Conservation (phyloP, 2,888 invertebrate genomes). For the Autographa gamma region DNA sequence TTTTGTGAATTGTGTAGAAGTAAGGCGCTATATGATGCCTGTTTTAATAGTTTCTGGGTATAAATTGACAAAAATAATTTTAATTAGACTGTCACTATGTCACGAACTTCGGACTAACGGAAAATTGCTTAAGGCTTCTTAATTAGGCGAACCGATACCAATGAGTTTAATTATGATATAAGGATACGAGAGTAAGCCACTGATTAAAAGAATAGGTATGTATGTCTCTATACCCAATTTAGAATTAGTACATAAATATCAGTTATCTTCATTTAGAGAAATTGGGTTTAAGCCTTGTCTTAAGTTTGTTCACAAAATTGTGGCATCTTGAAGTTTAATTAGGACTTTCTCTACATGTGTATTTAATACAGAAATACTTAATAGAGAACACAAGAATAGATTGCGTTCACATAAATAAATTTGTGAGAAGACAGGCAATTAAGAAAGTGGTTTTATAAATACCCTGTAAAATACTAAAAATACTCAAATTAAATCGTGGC, state of each 20-base stretch:
- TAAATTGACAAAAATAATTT: slow-evolving; percentile 10
- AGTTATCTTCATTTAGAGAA: background rate
- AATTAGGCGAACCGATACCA: slow-evolving; percentile 24
- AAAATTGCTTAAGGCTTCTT: slow-evolving; percentile 36
- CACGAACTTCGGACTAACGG: slow-evolving; percentile 27
- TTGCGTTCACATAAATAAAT: slow-evolving; percentile 2
- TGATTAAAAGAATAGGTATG: slow-evolving; percentile 5
- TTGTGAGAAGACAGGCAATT: slow-evolving; percentile 40
- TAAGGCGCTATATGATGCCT: background rate
- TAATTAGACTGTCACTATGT: slow-evolving; percentile 40
- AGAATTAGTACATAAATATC: background rate
- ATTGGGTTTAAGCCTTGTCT: background rate
- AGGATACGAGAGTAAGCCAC: slow-evolving; percentile 14
- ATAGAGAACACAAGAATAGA: background rate
- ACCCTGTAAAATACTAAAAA: slow-evolving; percentile 27
- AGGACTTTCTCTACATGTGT: background rate
- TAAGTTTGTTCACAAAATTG: background rate
- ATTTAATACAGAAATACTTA: background rate
- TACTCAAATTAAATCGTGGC: slow-evolving; percentile 21
- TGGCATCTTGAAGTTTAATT: background rate
- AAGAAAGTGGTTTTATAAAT: slow-evolving; percentile 35
- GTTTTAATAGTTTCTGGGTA: background rate
- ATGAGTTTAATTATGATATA: slow-evolving; percentile 20
- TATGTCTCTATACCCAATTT: background rate
- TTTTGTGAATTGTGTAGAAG: too few relatives aligned